Evolutionary conservation across 2,888 invertebrate genomes (phyloP), one percentile per base, ranked within the genome.

Genomic region (Liodrosophila aerea): DNA sequence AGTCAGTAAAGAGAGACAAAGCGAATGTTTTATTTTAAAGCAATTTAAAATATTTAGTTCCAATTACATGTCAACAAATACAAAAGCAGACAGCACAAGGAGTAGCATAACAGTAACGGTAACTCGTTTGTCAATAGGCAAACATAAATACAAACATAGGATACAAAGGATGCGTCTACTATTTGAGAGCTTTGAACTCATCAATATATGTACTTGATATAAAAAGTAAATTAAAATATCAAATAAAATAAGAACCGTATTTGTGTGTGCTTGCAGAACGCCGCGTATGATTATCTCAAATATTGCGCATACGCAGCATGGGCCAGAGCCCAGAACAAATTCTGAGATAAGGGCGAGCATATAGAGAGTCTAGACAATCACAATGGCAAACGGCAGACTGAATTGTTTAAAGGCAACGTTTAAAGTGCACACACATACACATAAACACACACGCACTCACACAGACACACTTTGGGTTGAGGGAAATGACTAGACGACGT

Each of bases 11-110:
- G 7, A 8, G n/a, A 7, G 5, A 34, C 1, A 34, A 16, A 8
- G 8, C 11, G 37, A 56, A 45, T 57, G 72, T 80, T 86, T 86
- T 80, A 86, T 83, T 86, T 86, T 85, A 83, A 83, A 85, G 81
- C 81, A 80, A 85, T 85, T 76, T 84, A 78, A 84, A 86, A 84
- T 84, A 86, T 86, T 84, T 84, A 84, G 80, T 85, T 80, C 76
- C 87, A 86, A 83, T 84, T 86, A 83, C 74, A 82, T 86, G 75
- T 86, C 80, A 85, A 86, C 83, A 78, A 76, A 78, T 58, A 86
- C 52, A 58, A 61, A 58, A 39, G 61, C 29, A 44, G 53, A 49
- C 41, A 37, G 37, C 52, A 44, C 56, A 40, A 37, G 57, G 58
- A 40, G 49, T 46, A 54, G 56, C 44, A 45, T 15, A 40, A 39